phyloP scores from a whole-genome alignment of 2,797 vertebrate species.

The Perodicticus potto region DNA sequence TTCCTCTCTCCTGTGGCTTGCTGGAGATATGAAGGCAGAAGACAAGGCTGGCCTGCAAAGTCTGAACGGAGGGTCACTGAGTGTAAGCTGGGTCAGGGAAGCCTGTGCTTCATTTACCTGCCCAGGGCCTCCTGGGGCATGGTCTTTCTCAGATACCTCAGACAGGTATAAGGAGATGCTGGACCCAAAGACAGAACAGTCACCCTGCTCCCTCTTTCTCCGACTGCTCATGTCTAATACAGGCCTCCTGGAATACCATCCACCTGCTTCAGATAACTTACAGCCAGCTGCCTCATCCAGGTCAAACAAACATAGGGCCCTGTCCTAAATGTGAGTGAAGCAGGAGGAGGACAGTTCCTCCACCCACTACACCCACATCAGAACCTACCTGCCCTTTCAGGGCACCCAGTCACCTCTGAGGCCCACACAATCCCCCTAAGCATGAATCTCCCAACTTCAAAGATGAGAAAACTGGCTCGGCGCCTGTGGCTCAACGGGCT shows the following conservation, averaged over 20 bases:
- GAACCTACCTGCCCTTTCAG: background rate
- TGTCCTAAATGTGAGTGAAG: background rate
- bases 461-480: background rate
- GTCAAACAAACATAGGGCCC: background rate
- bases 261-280: background rate
- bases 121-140: background rate
- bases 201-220: background rate
- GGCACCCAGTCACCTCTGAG: background rate
- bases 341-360: background rate
- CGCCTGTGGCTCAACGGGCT: too few species aligned
- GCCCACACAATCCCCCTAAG: background rate
- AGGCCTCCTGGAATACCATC: background rate
- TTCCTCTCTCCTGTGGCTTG: background rate
- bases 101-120: background rate
- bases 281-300: background rate
- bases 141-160: background rate
- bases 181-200: background rate
- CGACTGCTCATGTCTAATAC: too few species aligned
- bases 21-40: background rate
- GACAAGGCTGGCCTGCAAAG: background rate
- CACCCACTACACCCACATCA: background rate
- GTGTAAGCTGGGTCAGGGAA: background rate
- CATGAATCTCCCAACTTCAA: background rate
- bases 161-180: background rate
- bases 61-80: background rate